These are phyloP conservation scores for Mallotus villosus DNA, from an alignment of 2,797 vertebrate genomes.

Conservation along the genomic window DNA sequence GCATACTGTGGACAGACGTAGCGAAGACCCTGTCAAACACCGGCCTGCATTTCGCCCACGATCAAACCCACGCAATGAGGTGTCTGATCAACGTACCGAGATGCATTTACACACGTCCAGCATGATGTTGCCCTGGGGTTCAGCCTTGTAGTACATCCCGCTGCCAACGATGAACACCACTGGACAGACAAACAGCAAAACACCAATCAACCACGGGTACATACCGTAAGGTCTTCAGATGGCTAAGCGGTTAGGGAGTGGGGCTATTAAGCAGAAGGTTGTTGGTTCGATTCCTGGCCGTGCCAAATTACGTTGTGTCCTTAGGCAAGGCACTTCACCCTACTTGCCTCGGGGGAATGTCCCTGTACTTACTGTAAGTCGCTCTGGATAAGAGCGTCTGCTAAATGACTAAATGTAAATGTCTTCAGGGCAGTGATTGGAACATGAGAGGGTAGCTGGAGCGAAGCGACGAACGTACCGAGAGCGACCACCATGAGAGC, in stretches of 20 bases:
- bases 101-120: constrained; percentile 85
- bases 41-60: no score
- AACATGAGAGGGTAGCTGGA: neutral
- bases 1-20: constrained; percentile 81
- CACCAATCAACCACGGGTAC: neutral
- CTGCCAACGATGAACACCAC: constrained; percentile 90
- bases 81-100: constrained; percentile 73
- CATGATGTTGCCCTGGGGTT: constrained; percentile 91
- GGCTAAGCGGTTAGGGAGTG: no score
- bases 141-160: constrained; percentile 87
- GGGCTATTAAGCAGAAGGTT: no score
- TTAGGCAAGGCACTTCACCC: no score
- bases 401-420: no score
- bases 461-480: constrained; percentile 72
- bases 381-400: no score
- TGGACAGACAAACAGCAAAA: constrained; percentile 52
- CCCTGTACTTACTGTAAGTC: no score
- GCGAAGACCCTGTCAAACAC: neutral
- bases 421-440: neutral
- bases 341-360: no score
- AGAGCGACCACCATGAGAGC: constrained; percentile 87
- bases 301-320: no score
- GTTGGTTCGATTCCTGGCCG: no score
- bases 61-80: neutral
- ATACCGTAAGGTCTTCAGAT: neutral